Base-by-base conservation (phyloP, 2,888 invertebrate genomes). In the Protodeltote pygarga region DNA sequence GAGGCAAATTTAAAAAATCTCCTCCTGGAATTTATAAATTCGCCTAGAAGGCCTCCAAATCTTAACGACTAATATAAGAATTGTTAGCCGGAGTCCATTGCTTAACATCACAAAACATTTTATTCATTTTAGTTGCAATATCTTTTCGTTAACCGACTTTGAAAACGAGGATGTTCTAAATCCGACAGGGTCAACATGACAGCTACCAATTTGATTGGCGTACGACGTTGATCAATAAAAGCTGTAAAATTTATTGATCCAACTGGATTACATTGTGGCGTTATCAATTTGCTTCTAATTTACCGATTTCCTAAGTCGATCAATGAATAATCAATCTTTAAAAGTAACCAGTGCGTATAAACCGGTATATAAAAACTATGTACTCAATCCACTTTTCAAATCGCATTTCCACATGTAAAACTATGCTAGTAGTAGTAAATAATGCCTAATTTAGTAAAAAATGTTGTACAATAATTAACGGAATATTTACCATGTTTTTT, bases 341-440 rank as follows among this genome's bases (percentile, higher is more conserved):
- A 16, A 13, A 45, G 39, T 41, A 73, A 79, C 38, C 62, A 76
- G 79, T 65, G 79, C 80, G 73, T 76, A 45, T 58, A 64, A 65
- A 52, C 38, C 34, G 53, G 55, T 35, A 9, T 19, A 19, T 10
- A 33, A 32, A 41, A 41, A 42, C 23, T 11, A 33, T 42, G 8
- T 28, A 38, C n/a, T n/a, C n/a, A n/a, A 9, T 35, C 27, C 17
- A 34, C 25, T 35, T 33, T 24, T 10, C n/a, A 32, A 21, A 46
- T 28, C 13, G 39, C 33, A 60, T 52, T 52, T 27, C 37, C 34
- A 59, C 60, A 34, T 10, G 23, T 24, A 19, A 37, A 60, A 60
- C 19, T 16, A 39, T 19, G 19, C 21, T 19, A 59, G 9, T 37
- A 38, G 11, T 19, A 59, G 9, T 37, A 38, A 10, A 20, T 34